Percentiles rank a stretch among this genome's conserved stretches.
phyloP scores from a whole-genome alignment of 2,888 invertebrate species.

The Spialia ferax region DNA sequence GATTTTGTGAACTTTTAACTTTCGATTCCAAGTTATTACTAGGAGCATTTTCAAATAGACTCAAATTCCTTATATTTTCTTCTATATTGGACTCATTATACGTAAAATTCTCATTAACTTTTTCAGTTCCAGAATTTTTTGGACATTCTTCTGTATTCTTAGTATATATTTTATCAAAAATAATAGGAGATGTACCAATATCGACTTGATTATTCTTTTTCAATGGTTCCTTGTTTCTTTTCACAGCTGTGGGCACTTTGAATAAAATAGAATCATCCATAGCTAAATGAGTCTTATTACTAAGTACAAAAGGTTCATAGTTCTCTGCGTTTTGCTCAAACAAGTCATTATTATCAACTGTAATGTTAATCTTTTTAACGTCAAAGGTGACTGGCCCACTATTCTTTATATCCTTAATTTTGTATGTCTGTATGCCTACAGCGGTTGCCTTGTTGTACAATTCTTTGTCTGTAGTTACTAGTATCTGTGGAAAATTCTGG shows the following conservation, averaged over 20 bases:
- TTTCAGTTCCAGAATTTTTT: neutral
- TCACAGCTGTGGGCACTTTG: conserved; percentile 16
- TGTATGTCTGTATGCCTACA: conserved; percentile 32
- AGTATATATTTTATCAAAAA: neutral
- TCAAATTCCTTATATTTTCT: conserved; percentile 10
- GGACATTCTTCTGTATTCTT: neutral
- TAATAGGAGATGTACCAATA: conserved; percentile 41
- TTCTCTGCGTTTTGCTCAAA: conserved; percentile 34
- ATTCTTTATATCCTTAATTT: conserved; percentile 31
- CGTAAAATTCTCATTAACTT: neutral
- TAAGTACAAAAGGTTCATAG: conserved; percentile 23
- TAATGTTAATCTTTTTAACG: neutral
- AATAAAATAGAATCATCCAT: neutral
- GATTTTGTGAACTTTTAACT: neutral
- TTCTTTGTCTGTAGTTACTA: conserved; percentile 38
- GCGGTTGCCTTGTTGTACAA: conserved; percentile 22
- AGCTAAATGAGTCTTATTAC: neutral
- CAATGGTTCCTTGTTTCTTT: neutral
- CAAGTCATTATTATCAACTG: conserved; percentile 22
- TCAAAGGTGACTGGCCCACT: neutral
- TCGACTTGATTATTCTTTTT: neutral
- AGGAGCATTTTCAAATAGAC: neutral
- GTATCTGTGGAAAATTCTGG: conserved; percentile 28
- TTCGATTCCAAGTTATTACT: neutral
- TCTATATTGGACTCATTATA: conserved; percentile 7